A percentile compares a stretch with the other conserved stretches of the same genome.
These are phyloP conservation scores for Nephrotoma guestfalica DNA, from an alignment of 2,888 invertebrate genomes.

Conservation along the genomic window DNA sequence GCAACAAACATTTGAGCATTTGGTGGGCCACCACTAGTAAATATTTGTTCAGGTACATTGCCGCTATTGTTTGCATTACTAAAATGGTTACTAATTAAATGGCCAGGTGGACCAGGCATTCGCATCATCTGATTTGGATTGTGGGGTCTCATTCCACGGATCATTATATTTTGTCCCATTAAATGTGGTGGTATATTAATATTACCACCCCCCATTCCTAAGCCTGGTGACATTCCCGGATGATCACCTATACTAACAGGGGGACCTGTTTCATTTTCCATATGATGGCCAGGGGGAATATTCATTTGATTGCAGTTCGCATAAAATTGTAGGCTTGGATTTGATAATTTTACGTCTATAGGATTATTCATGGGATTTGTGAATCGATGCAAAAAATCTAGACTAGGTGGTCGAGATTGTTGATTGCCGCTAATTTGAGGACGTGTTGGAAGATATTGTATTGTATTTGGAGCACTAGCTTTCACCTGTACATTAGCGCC, in stretches of 20 bases:
- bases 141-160: conserved; percentile 38
- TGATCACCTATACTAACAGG: conserved; percentile 6
- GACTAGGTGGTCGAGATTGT: conserved; percentile 69
- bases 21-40: conserved; percentile 26
- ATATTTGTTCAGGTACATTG: conserved; percentile 11
- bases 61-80: conserved; percentile 17
- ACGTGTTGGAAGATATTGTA: conserved; percentile 91
- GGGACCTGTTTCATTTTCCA: conserved; percentile 17
- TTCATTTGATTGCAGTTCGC: conserved; percentile 27
- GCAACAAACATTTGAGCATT: conserved; percentile 43
- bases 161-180: conserved; percentile 26
- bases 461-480: conserved; percentile 93
- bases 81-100: conserved; percentile 23
- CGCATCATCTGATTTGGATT: conserved; percentile 35
- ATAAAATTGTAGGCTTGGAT: conserved; percentile 22
- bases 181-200: conserved; percentile 15
- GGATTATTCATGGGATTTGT: conserved; percentile 53
- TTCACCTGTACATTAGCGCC: conserved; percentile 75
- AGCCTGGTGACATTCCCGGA: conserved; percentile 25
- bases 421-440: conserved; percentile 64
- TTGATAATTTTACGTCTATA: conserved; percentile 12
- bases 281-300: conserved; percentile 9
- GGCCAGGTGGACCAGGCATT: conserved; percentile 27
- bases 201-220: conserved; percentile 10
- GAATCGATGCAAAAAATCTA: conserved; percentile 80